Percentiles rank a stretch among this genome's conserved stretches.
Evolutionary conservation across 1,140 invertebrate species (phyloP).

Genomic region (Bombus breviceps): DNA sequence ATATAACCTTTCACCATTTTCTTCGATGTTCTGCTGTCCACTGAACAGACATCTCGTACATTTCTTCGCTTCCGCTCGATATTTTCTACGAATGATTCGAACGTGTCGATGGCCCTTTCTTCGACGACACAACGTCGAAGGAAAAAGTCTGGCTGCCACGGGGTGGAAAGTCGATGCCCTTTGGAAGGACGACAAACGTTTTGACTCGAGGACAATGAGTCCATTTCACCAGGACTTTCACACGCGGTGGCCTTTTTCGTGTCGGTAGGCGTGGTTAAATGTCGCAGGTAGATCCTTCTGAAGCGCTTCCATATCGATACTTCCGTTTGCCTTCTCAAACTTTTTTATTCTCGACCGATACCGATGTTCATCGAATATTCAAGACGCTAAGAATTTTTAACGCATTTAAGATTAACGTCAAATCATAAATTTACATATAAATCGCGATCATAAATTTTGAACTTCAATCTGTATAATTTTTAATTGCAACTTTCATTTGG

Average conservation of each 20-base stretch:
- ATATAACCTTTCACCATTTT: neutral
- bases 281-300: conserved; percentile 67
- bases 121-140: neutral
- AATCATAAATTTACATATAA: neutral
- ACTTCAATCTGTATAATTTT: too few species aligned
- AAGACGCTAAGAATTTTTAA: neutral
- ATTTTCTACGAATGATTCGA: neutral
- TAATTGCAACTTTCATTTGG: too few species aligned
- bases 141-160: neutral
- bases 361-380: neutral
- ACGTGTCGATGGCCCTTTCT: neutral
- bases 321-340: neutral
- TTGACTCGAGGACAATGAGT: conserved; percentile 67
- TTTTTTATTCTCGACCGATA: too few species aligned
- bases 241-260: conserved; percentile 68
- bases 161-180: neutral
- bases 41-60: too few species aligned
- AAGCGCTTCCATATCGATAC: neutral
- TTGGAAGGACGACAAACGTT: conserved; percentile 62
- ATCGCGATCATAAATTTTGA: too few species aligned
- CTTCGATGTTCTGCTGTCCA: neutral
- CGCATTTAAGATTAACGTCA: neutral
- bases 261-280: conserved; percentile 65
- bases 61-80: neutral
- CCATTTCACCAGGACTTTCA: conserved; percentile 73